These are phyloP conservation scores for Rugalucina vietnamica DNA, from an alignment of 2,888 invertebrate genomes.

Conservation along the genomic window DNA sequence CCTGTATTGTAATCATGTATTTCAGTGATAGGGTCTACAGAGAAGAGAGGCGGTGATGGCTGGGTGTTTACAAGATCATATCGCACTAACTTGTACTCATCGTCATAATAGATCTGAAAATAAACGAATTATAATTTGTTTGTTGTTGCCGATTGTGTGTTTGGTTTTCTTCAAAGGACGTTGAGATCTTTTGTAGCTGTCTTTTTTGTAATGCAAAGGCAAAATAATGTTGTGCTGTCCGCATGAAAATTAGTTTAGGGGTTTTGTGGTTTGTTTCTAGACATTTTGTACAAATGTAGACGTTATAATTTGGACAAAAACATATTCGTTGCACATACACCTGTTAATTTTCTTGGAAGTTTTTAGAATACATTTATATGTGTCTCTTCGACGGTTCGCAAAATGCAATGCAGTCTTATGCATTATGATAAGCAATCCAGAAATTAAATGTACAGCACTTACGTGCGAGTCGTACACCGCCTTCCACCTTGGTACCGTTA, in stretches of 20 bases:
- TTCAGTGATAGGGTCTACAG: conserved; percentile 57
- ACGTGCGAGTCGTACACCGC: conserved; percentile 57
- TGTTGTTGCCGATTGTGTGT: neutral
- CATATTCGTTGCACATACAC: too few relatives aligned
- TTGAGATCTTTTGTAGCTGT: too few relatives aligned
- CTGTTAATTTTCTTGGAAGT: too few relatives aligned
- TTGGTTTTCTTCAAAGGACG: too few relatives aligned
- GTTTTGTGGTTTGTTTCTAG: too few relatives aligned
- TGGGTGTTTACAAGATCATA: conserved; percentile 65
- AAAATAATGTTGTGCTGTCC: too few relatives aligned
- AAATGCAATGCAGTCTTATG: neutral
- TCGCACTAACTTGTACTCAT: conserved; percentile 62
- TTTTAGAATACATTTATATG: too few relatives aligned
- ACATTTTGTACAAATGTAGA: too few relatives aligned
- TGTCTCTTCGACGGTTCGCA: too few relatives aligned
- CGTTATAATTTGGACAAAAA: too few relatives aligned
- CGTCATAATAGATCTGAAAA: conserved; percentile 69
- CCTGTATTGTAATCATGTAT: conserved; percentile 71
- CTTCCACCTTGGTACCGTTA: conserved; percentile 55
- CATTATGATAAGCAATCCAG: neutral
- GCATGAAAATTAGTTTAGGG: too few relatives aligned
- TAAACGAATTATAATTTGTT: neutral
- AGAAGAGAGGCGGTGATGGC: conserved; percentile 58
- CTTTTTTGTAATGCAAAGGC: too few relatives aligned
- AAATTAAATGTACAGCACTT: conserved; percentile 11